Conservation (phyloP, 2,113 vertebrate species). For the Brachirus orientalis region DNA sequence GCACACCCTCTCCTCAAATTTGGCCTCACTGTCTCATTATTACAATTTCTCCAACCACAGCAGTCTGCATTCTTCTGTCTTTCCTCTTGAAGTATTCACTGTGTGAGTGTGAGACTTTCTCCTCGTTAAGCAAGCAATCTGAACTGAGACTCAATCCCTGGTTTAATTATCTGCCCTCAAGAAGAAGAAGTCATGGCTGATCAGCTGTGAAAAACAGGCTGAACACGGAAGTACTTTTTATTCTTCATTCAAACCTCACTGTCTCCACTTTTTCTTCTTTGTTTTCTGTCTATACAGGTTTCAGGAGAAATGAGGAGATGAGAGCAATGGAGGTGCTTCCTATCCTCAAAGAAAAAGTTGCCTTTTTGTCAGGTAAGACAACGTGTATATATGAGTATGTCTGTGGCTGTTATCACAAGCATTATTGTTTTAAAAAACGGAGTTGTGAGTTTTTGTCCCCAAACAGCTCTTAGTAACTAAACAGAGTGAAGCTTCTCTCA, state of each 20-base stretch:
- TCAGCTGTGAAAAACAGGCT: background rate
- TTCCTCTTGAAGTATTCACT: background rate
- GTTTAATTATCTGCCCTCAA: conserved; percentile 33
- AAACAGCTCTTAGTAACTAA: too few species aligned
- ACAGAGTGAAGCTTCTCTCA: background rate
- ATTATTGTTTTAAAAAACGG: too few species aligned
- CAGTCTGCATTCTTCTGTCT: too few species aligned
- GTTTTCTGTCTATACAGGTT: conserved; percentile 80
- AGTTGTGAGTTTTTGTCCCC: too few species aligned
- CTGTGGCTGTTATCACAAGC: background rate
- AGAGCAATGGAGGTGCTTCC: conserved; percentile 98
- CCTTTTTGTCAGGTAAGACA: conserved; percentile 95
- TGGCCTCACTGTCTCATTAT: conserved; percentile 42
- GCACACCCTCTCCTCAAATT: conserved; percentile 4
- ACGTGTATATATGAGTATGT: background rate
- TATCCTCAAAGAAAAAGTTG: conserved; percentile 98
- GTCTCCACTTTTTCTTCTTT: background rate
- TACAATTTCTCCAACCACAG: conserved; percentile 36
- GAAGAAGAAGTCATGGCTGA: background rate
- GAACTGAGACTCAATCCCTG: conserved; percentile 13
- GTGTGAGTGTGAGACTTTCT: conserved; percentile 15
- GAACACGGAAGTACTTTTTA: background rate
- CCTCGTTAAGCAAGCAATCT: conserved; percentile 27
- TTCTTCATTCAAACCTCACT: background rate
- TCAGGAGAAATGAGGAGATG: conserved; percentile 97